Conservation (phyloP, 1,140 invertebrate genomes). For the Drosophila orena region DNA sequence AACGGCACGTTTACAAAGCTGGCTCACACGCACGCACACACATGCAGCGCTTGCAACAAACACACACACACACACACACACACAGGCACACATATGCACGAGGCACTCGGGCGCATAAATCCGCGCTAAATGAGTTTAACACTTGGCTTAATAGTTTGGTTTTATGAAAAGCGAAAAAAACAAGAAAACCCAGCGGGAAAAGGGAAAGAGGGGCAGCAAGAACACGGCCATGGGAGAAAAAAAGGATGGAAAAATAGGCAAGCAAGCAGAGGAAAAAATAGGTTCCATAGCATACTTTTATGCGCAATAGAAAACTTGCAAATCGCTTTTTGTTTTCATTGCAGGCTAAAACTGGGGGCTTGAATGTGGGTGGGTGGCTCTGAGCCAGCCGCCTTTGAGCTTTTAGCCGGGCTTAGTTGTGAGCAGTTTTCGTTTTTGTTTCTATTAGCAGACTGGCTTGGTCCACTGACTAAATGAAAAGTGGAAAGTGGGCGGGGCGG, state of each 20-base stretch:
- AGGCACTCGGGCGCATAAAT: constrained; percentile 81
- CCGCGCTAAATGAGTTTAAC: constrained; percentile 83
- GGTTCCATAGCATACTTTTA: constrained; percentile 77
- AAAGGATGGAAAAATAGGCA: constrained; percentile 10
- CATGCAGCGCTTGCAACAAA: constrained; percentile 18
- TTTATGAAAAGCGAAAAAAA: constrained; percentile 77
- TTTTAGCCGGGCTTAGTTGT: constrained; percentile 81
- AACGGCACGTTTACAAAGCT: constrained; percentile 79
- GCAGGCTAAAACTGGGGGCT: constrained; percentile 29
- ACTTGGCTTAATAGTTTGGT: constrained; percentile 83
- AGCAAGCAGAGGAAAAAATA: constrained; percentile 53
- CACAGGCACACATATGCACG: constrained; percentile 32
- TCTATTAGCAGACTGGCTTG: constrained; percentile 77
- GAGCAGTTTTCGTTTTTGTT: constrained; percentile 79
- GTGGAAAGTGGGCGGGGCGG: constrained; percentile 27
- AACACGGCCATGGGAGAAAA: constrained; percentile 52
- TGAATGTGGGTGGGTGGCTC: neutral
- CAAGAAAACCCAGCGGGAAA: constrained; percentile 38
- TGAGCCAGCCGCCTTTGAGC: constrained; percentile 69
- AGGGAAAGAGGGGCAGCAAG: constrained; percentile 11
- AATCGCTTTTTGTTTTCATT: constrained; percentile 83
- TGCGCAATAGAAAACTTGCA: constrained; percentile 83
- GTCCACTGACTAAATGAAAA: constrained; percentile 75
- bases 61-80: constrained; percentile 5
- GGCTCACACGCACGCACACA: constrained; percentile 44